Evolutionary conservation across 2,113 vertebrate species (phyloP).

Genomic region (Pungitius pungitius): DNA sequence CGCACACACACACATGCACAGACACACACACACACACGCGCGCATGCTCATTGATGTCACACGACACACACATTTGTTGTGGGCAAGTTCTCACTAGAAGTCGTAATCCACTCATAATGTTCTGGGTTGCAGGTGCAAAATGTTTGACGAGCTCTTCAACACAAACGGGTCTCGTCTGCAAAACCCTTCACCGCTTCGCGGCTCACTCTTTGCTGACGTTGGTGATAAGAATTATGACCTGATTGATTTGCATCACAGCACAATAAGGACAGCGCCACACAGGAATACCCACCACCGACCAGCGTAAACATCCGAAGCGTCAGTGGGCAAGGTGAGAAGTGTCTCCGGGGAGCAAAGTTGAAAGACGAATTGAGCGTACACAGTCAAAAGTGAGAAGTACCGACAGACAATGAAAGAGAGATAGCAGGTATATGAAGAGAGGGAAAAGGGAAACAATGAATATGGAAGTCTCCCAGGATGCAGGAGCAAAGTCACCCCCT

Average conservation of each 20-base stretch:
- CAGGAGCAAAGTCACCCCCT: conserved; percentile 70
- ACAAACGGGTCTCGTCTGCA: conserved; percentile 21
- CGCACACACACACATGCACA: conserved; percentile 14
- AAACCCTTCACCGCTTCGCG: conserved; percentile 30
- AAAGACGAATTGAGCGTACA: conserved; percentile 46
- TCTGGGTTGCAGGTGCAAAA: conserved; percentile 23
- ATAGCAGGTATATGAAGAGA: conserved; percentile 51
- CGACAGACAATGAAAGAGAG: conserved; percentile 46
- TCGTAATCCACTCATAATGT: conserved; percentile 37
- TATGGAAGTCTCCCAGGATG: conserved; percentile 56
- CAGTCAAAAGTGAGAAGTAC: conserved; percentile 34
- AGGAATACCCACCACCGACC: conserved; percentile 25
- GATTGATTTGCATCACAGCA: conserved; percentile 48
- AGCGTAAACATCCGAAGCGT: conserved; percentile 19
- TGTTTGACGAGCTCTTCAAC: conserved; percentile 23
- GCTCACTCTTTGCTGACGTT: conserved; percentile 21
- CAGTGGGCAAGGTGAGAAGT: conserved; percentile 50
- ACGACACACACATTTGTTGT: not conserved
- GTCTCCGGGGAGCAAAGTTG: conserved; percentile 58
- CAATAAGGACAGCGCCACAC: conserved; percentile 25
- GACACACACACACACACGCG: not conserved
- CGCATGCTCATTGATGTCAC: not conserved
- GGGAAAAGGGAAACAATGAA: conserved; percentile 56
- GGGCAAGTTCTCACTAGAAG: not conserved
- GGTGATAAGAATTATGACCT: conserved; percentile 14